Evolutionary conservation across 2,888 invertebrate species (phyloP), one percentile per base, ranked within the genome.

Genomic region (Drosophila leonis): DNA sequence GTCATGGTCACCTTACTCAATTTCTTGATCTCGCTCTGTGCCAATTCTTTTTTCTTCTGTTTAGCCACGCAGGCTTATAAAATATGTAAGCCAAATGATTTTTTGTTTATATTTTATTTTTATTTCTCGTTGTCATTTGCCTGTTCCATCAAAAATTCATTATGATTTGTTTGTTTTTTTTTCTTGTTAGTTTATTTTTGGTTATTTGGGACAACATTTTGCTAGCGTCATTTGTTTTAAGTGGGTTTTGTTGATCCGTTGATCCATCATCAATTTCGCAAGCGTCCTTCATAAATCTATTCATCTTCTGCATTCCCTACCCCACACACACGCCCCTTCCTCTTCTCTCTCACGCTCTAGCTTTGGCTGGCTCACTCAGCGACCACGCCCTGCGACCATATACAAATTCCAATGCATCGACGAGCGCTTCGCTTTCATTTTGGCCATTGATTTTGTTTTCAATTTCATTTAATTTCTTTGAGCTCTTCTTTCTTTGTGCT

Each of bases 371-470:
- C 41, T 18, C 20, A 8, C 15, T 31, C 15, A 9, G 12, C n/a
- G 37, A 35, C 65, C 83, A 66, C 82, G 68, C 89, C 83, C 75
- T 54, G 56, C 8, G 27, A 60, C 54, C 61, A 46, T 63, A 37
- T 57, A 20, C 13, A 72, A 76, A 78, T 80, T 77, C 78, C 73
- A 61, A 79, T 77, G 77, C 81, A 77, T 35, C 54, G 49, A 48
- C 49, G 29, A 51, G 33, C 10, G 59, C 65, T 56, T 72, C 82
- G 73, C 89, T 84, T 84, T 84, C 84, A 39, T 83, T 89, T 81
- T 61, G 65, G 46, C 31, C 73, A 83, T 82, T 77, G 83, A 85
- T 82, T 87, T 88, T 79, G 56, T 89, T 88, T 88, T 88, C 73
- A 74, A 81, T 84, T 84, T 87, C 74, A 76, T 76, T 83, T 67